Evolutionary conservation across 2,888 invertebrate species (phyloP), one percentile per base, ranked within the genome.

Genomic region (Chrysina gloriosa): DNA sequence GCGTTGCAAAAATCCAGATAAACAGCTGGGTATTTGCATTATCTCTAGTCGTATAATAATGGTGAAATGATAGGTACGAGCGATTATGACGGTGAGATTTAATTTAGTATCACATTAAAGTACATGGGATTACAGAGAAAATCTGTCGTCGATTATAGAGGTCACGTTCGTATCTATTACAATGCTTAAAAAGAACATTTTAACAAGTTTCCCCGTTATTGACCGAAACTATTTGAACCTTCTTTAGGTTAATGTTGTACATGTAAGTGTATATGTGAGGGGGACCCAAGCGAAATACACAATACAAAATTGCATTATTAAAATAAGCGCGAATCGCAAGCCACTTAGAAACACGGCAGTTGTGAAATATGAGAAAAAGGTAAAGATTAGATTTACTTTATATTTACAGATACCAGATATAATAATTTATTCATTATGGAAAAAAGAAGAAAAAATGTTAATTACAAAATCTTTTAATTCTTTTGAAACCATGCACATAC

Each of bases 1-100:
- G 11, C 64, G 36, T 34, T 39, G 34, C 52, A 36, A 65, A 52
- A 52, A 65, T 39, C 11, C 36, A 50, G 64, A 52, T 65, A 65
- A 65, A 34, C 29, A 45, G 23, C 25, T 45, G 50, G 36, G 39
- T 36, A 52, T 52, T 52, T 64, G 34, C 23, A 31, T 65, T 65
- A 65, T 65, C 64, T 65, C 11, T 65, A 65, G 34, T 29, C 39
- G 39, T 52, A 34, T 34, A 52, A 23, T 36, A 31, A 52, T 52
- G 31, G 31, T 16, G 16, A 52, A 31, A 19, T 29, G 52, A 52
- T 52, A 52, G 11, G 31, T 52, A 31, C 52, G 52, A 34, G 50
- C 64, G 48, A 65, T 65, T 52, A 42, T 47, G 45, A 25, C 7
- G 7, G 36, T 3, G 64, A 65, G 64, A 65, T 65, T 65, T 65